Evolutionary conservation across 2,113 vertebrate genomes (phyloP).

Genomic region (Triplophysa dalaica): DNA sequence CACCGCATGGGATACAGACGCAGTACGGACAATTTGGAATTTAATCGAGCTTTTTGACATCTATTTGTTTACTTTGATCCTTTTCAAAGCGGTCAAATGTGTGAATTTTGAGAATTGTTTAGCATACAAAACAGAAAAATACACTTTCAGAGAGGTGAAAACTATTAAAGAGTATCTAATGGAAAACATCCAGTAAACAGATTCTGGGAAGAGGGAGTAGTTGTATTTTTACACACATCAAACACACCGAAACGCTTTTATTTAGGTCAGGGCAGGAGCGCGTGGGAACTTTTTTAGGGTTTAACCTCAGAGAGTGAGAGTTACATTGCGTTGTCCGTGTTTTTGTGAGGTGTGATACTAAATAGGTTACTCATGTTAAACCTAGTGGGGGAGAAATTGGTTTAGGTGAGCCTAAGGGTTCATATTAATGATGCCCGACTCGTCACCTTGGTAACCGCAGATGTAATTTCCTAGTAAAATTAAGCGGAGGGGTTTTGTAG

Average conservation of each 20-base stretch:
- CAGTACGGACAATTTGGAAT: constrained; percentile 2
- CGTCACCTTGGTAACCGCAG: constrained; percentile 61
- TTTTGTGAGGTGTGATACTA: constrained; percentile 52
- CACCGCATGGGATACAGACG: constrained; percentile 8
- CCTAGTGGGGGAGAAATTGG: constrained; percentile 17
- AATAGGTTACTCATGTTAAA: constrained; percentile 56
- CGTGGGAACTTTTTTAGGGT: constrained; percentile 41
- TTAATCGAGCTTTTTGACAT: background rate
- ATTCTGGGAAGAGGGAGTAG: background rate
- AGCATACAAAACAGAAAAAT: constrained; percentile 3
- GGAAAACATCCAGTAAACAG: background rate
- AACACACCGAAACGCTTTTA: background rate
- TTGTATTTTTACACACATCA: background rate
- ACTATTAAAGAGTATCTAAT: background rate
- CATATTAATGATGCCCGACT: constrained; percentile 34
- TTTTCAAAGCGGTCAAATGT: background rate
- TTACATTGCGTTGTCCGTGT: constrained; percentile 32
- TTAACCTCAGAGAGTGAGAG: background rate
- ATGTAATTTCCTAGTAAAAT: constrained; percentile 68
- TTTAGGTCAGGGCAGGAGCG: constrained; percentile 10
- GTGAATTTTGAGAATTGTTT: background rate
- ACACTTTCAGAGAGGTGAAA: background rate
- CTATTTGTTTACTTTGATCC: constrained; percentile 8
- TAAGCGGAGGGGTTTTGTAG: constrained; percentile 49
- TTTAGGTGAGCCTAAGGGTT: constrained; percentile 3